Base-by-base conservation (phyloP, 2,888 invertebrate genomes). In the Leptopilina myrica region DNA sequence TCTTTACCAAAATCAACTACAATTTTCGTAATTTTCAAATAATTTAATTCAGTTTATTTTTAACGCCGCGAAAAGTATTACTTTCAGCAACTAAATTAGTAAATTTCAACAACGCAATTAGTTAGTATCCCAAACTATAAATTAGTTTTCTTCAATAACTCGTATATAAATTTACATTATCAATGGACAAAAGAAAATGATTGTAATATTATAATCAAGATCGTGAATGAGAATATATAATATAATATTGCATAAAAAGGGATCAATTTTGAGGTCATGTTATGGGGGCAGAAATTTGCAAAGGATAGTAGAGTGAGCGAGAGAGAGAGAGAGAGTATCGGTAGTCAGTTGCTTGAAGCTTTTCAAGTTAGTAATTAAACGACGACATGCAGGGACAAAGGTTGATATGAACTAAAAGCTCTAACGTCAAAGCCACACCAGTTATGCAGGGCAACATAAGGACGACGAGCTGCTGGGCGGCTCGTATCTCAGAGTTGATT, bases 291-390 rank as follows among this genome's bases (percentile, higher is more conserved):
- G 7, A 62, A 62, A 62, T 62, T 15, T 20, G 62, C 62, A 49
- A 15, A 66, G 66, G 43, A 12, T 66, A 66, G 66, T 2, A 43
- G 40, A 12, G 8, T 8, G 43, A 8, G 43, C 5, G 43, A 43
- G 43, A 8, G 43, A 7, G 43, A 43, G 43, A 43, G 43, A 43
- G 43, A 66, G 43, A 43, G 66, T 46, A 66, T 66, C 26, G 43
- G 66, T 66, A 66, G 40, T 66, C 43, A 66, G 43, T 66, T n/a
- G 43, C 43, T 43, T 15, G 43, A n/a, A 43, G 66, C 66, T 66
- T 66, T 66, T 66, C 66, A 66, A 66, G 66, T 66, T 66, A 43
- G 66, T 66, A 66, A 66, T 66, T 66, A 66, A 66, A 66, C 66
- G 66, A 40, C 43, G 66, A 43, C 66, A n/a, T 66, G 15, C 43